Conservation (phyloP, 2,797 vertebrate genomes). For the Nyctibius grandis region DNA sequence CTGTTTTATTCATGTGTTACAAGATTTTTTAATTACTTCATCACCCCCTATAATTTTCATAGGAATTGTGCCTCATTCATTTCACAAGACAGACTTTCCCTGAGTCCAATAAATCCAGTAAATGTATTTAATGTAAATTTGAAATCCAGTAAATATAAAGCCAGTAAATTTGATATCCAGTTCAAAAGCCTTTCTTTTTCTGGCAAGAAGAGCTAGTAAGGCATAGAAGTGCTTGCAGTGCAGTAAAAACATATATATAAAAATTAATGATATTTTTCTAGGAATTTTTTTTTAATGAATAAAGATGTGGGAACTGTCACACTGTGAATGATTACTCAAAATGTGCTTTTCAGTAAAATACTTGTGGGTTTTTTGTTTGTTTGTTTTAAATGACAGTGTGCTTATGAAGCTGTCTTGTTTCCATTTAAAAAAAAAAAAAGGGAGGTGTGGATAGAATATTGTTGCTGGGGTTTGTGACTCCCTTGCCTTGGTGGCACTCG, state of each 20-base stretch:
- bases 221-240: neutral
- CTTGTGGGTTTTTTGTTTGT: neutral
- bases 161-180: neutral
- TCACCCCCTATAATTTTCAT: neutral
- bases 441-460: neutral
- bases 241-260: neutral
- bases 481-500: neutral
- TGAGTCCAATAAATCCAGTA: neutral
- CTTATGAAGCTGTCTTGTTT: neutral
- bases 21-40: neutral
- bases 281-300: neutral
- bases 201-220: neutral
- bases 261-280: neutral
- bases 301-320: neutral
- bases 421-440: neutral
- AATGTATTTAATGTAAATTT: neutral
- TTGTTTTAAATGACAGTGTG: neutral
- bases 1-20: neutral
- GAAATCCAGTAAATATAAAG: neutral
- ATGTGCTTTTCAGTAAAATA: neutral
- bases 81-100: neutral
- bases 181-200: neutral
- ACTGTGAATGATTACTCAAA: neutral
- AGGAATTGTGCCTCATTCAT: neutral
- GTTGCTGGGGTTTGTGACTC: neutral